Base-by-base conservation (phyloP, 2,888 invertebrate genomes). In the Embidobia sp. region DNA sequence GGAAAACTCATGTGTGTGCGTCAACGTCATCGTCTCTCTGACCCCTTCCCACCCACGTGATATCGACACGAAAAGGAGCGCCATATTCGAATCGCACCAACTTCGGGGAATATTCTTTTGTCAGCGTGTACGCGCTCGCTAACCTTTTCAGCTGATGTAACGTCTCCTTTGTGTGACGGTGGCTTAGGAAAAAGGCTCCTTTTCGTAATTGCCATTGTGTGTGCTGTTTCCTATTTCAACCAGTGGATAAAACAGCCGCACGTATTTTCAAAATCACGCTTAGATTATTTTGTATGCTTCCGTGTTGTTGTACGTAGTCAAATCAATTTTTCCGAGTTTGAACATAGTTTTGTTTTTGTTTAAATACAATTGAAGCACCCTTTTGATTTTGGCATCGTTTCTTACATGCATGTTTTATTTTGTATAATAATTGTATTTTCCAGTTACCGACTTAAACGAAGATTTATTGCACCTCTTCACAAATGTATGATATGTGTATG, bases 1-100 rank as follows among this genome's bases (percentile, higher is more conserved):
- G 87, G 86, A 86, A 87, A 86, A 84, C 82, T 80, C 81, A 78
- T 57, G 73, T 74, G 74, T 64, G 37, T 18, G 37, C 37, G 37
- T 40, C 18, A n/a, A 40, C 37, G 37, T 40, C 37, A 40, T n/a
- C 37, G 18, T 40, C 37, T 16, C 18, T 7, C 37, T 40, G 69
- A 69, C 79, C 79, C 80, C 66, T 69, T 66, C 66, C 77, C 74
- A 69, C 74, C 44, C 77, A 81, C 82, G 80, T 81, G 82, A 63
- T 46, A 72, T 46, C 44, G 44, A 7, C 55, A 64, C 64, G 15
- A 72, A 72, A 70, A 77, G 49, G 49, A 73, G 67, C 73, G 77
- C 67, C 73, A 73, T 37, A 67, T 73, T 63, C 57, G 69, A 72
- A 72, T 59, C 61, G 33, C 37, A 18, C 16, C 3, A 40, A 37